Percentiles rank a stretch among this genome's conserved stretches.
These are phyloP conservation scores for Allolobophora icterica DNA, from an alignment of 2,888 invertebrate species.

Conservation along the genomic window DNA sequence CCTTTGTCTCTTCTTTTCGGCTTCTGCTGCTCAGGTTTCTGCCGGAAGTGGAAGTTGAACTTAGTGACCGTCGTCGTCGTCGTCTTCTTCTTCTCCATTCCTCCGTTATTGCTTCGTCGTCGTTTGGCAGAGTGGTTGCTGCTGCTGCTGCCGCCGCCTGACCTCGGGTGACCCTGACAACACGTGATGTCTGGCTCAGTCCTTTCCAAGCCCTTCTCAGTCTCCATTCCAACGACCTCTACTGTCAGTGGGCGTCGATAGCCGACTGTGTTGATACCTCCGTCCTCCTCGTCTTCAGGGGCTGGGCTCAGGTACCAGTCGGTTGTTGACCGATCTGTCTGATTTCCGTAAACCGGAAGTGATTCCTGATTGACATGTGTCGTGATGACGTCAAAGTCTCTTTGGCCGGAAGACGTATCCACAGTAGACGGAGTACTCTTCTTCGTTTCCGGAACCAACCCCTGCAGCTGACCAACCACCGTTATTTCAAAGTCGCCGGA, in stretches of 20 bases:
- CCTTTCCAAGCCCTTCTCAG: background rate
- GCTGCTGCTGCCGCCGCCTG: background rate
- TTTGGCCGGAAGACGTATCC: background rate
- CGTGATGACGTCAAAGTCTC: conserved; percentile 4
- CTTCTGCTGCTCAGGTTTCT: conserved; percentile 44
- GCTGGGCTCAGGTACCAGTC: background rate
- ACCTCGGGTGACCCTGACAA: background rate
- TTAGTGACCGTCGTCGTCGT: conserved; percentile 22
- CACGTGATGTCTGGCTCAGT: background rate
- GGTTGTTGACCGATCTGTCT: background rate
- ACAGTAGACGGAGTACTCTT: background rate
- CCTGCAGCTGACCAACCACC: background rate
- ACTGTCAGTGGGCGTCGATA: background rate
- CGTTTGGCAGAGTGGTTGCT: background rate
- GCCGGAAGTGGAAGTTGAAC: conserved; percentile 48
- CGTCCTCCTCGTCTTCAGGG: background rate
- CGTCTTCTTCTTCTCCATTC: background rate
- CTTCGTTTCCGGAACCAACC: background rate
- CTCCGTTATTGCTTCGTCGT: background rate
- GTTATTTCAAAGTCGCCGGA: background rate
- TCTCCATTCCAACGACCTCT: background rate
- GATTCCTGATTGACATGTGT: background rate
- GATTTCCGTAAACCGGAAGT: background rate
- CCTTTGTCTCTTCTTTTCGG: conserved; percentile 30
- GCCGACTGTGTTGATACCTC: background rate